A percentile compares a stretch with the other conserved stretches of the same genome.
phyloP scores from a whole-genome alignment of 2,797 vertebrate genomes.

The Platyrinchus mystaceus region DNA sequence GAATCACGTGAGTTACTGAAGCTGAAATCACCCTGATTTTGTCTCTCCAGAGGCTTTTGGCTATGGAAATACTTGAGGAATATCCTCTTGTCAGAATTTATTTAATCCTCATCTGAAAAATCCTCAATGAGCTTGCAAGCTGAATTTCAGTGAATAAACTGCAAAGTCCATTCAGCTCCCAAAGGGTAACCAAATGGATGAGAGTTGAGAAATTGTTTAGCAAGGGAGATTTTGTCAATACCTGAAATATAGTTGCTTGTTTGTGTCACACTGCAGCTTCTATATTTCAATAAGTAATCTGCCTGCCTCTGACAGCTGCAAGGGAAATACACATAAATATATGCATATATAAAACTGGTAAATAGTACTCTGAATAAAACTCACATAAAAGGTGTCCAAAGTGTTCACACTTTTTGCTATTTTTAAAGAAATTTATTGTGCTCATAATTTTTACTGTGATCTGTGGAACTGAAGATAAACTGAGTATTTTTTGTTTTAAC shows the following conservation, averaged over 20 bases:
- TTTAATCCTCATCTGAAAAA: background rate
- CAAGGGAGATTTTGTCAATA: background rate
- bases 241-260: background rate
- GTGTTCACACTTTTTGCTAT: background rate
- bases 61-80: background rate
- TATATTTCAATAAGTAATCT: background rate
- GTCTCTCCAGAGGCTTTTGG: background rate
- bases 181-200: background rate
- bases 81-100: background rate
- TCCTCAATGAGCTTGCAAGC: background rate
- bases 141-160: background rate
- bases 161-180: background rate
- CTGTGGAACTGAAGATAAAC: background rate
- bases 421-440: background rate
- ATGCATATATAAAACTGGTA: background rate
- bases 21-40: background rate
- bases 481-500: background rate
- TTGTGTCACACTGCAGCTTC: background rate
- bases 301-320: background rate
- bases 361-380: background rate
- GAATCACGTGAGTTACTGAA: background rate
- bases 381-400: background rate
- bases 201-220: background rate
- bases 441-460: background rate
- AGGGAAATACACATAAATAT: background rate